Evolutionary conservation across 2,113 vertebrate species (phyloP).

Genomic region (Ginglymostoma cirratum): DNA sequence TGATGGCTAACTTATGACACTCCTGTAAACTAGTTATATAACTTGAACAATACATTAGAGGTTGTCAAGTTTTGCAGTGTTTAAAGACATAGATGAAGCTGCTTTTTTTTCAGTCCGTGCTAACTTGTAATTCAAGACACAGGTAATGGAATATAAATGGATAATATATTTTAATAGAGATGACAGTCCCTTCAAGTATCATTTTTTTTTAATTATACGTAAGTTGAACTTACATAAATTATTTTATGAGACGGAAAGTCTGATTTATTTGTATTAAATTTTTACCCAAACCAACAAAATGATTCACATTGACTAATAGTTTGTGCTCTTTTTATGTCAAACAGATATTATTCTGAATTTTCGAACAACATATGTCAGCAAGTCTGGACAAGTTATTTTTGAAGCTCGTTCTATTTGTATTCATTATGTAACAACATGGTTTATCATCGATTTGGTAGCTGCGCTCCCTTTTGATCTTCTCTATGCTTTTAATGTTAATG

Average conservation of each 20-base stretch:
- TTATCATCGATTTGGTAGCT: constrained; percentile 93
- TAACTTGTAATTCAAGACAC: neutral
- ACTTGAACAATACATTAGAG: neutral
- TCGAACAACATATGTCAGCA: constrained; percentile 94
- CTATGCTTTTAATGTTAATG: constrained; percentile 93
- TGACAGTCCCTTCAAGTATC: neutral
- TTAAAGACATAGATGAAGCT: neutral
- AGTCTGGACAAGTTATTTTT: constrained; percentile 96
- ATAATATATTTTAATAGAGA: neutral
- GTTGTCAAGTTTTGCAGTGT: neutral
- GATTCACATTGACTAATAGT: neutral
- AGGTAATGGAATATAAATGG: neutral
- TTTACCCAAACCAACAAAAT: neutral
- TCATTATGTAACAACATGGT: constrained; percentile 97
- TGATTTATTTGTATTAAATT: neutral
- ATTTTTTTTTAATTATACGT: neutral
- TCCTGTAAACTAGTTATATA: neutral
- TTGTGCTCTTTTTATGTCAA: constrained; percentile 48
- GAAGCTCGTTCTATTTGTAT: constrained; percentile 95
- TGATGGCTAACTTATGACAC: neutral
- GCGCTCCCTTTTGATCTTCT: constrained; percentile 95
- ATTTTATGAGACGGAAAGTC: neutral
- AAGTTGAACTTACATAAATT: neutral
- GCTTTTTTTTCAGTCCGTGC: neutral
- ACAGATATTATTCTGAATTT: constrained; percentile 96